Percentiles rank a stretch among this genome's conserved stretches.
phyloP scores from a whole-genome alignment of 2,113 vertebrate species.

The Carassius gibelio region DNA sequence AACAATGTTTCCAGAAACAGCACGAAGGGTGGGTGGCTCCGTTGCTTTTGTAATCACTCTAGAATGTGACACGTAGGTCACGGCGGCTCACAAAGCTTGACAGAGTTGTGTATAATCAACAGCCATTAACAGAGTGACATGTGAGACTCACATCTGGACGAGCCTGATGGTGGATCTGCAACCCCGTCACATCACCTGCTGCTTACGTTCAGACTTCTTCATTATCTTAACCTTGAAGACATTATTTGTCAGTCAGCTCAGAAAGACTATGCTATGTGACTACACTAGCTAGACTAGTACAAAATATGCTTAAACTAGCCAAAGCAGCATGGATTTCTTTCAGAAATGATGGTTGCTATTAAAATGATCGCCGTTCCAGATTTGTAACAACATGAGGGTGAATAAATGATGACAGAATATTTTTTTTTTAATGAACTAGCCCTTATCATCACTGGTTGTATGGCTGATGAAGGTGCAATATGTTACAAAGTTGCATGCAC shows the following conservation, averaged over 20 bases:
- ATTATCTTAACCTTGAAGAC: neutral
- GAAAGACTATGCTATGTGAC: neutral
- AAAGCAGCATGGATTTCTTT: neutral
- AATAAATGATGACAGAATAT: neutral
- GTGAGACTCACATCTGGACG: conserved; percentile 10
- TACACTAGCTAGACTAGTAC: neutral
- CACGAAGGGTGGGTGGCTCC: conserved; percentile 12
- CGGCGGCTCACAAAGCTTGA: conserved; percentile 12
- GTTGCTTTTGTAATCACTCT: conserved; percentile 35
- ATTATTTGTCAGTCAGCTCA: neutral
- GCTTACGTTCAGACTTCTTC: neutral
- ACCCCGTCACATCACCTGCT: neutral
- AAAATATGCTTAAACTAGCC: neutral
- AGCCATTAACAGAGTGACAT: conserved; percentile 9
- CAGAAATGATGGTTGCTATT: neutral
- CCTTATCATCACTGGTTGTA: neutral
- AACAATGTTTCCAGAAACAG: conserved; percentile 18
- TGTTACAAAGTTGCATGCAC: neutral
- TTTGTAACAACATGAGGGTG: neutral
- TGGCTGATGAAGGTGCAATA: neutral
- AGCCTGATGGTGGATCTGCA: neutral
- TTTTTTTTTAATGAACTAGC: neutral
- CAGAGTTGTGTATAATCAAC: conserved; percentile 10
- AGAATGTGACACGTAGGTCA: conserved; percentile 44
- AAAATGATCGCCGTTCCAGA: neutral